Evolutionary conservation across 2,797 vertebrate species (phyloP), one percentile per base, ranked within the genome.

Genomic region (Vultur gryphus): DNA sequence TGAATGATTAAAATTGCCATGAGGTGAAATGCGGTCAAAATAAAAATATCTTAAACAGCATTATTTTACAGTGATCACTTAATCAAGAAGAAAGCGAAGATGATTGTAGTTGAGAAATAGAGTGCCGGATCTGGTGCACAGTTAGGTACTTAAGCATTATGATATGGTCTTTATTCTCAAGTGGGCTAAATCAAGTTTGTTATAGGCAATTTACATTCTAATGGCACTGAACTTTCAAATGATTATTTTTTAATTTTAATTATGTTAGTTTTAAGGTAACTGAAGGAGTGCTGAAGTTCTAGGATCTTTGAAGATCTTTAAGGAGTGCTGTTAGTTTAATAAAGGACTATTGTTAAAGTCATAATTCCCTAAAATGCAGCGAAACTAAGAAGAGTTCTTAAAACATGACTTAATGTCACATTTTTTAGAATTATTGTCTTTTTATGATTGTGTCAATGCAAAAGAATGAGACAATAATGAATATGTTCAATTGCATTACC

Each of bases 101-200:
- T 93, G 85, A 87, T 76, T 81, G 80, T 89, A 48, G 73, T 31
- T 75, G 88, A 79, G 86, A 84, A 84, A 59, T 23, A 84, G 61
- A 79, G 88, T 92, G 76, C 86, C 31, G 25, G 81, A 94, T 94
- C 77, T 84, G 86, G 64, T 86, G 78, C 87, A 64, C 33, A 46
- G 48, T 64, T 57, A 70, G 65, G 26, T 75, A 23, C 57, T 75
- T 81, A 5, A 52, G 48, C 31, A 31, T 61, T 90, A 72, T 82
- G 62, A 69, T 76, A 11, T 12, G 33, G 73, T 51, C 78, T 87
- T 79, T 86, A 92, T 92, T 84, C 84, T 94, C 89, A 66, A 49
- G 73, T 91, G 88, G 72, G 65, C 37, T 58, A 94, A 97, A 96
- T 92, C 86, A 90, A 90, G 41, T 82, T 93, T 93, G 79, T 87